Percentiles rank a stretch among this genome's conserved stretches.
These are phyloP conservation scores for Taenaris catops DNA, from an alignment of 2,888 invertebrate species.

Conservation along the genomic window DNA sequence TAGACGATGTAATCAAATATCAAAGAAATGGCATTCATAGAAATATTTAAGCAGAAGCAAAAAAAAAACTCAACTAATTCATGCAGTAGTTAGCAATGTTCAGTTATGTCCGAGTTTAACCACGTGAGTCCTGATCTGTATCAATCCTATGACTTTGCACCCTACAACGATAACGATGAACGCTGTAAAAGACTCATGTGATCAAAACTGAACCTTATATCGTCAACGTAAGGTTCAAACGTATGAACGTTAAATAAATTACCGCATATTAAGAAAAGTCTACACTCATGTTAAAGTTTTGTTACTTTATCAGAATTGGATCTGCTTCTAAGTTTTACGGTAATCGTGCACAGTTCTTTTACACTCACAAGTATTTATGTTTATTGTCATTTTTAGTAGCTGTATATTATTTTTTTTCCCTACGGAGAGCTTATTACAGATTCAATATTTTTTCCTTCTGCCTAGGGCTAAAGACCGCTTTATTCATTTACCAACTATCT, in stretches of 20 bases:
- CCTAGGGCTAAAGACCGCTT: constrained; percentile 18
- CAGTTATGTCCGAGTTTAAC: constrained; percentile 42
- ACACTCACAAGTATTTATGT: constrained; percentile 41
- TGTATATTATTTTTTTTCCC: constrained; percentile 28
- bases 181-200: no score
- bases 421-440: constrained; percentile 22
- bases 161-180: constrained; percentile 28
- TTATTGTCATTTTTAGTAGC: constrained; percentile 39
- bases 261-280: constrained; percentile 15
- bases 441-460: constrained; percentile 19
- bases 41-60: no score
- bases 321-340: constrained; percentile 62
- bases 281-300: constrained; percentile 49
- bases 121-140: constrained; percentile 49
- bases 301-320: constrained; percentile 58
- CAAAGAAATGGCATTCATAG: no score
- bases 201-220: neutral
- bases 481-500: constrained; percentile 19
- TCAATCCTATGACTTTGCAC: constrained; percentile 45
- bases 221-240: constrained; percentile 17
- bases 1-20: no score
- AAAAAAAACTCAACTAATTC: constrained; percentile 33
- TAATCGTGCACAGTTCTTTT: constrained; percentile 49
- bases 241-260: no score
- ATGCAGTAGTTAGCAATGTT: constrained; percentile 50